Evolutionary conservation across 1,140 invertebrate genomes (phyloP), one percentile per base, ranked within the genome.

Genomic region (Apis dorsata): DNA sequence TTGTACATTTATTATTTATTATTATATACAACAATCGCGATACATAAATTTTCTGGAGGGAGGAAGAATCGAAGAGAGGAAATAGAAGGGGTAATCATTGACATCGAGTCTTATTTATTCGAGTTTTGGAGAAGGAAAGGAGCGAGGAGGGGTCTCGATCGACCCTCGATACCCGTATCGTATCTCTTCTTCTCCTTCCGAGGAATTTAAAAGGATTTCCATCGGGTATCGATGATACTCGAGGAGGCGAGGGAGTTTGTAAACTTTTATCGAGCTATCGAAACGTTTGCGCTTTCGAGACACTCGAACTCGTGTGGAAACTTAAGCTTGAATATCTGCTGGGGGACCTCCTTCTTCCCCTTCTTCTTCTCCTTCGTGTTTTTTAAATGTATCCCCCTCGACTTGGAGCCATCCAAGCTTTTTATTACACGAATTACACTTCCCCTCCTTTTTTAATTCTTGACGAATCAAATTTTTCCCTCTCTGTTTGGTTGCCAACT

Each of bases 211-310:
- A 87, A 83, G 82, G 79, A 90, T 86, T 86, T 88, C 59, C 87
- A 72, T 88, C 86, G 90, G 86, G 84, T 88, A 91, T 92, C 90
- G 89, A 88, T 90, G 92, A 89, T 92, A 90, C 89, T 91, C 84
- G 87, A 89, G 83, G 79, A 85, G 76, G 79, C 82, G n/a, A 77
- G 84, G 79, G 82, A 86, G 83, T 88, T 90, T 86, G 87, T 88
- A 88, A 91, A 90, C 88, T 90, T 90, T 88, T 85, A 85, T 89
- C 73, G 63, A 71, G 86, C 87, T 86, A 91, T 88, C 88, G 88
- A 88, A 90, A 91, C 88, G 88, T 92, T 91, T 90, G 86, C 89
- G 74, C 87, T 84, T 88, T 86, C 84, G 57, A 75, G 81, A 88
- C 86, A 76, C 83, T 34, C 82, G 49, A 73, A 28, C 24, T 75